A percentile compares a stretch with the other conserved stretches of the same genome.
Evolutionary conservation across 2,113 vertebrate genomes (phyloP).

Genomic region (Sprattus sprattus): DNA sequence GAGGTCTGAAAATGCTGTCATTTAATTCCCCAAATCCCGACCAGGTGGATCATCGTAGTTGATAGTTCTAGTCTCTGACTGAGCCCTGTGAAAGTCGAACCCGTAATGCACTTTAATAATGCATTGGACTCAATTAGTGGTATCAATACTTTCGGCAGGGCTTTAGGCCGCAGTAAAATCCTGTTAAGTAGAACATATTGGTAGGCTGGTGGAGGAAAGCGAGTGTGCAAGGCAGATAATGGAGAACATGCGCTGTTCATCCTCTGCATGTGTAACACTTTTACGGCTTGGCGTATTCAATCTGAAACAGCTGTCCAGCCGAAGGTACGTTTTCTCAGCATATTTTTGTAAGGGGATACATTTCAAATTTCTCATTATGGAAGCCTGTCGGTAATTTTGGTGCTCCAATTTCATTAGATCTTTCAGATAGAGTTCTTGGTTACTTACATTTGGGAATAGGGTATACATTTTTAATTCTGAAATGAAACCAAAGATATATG

Average conservation of each 20-base stretch:
- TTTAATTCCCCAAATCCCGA: slow-evolving; percentile 48
- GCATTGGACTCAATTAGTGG: slow-evolving; percentile 53
- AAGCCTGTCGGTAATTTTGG: not conserved
- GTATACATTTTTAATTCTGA: not conserved
- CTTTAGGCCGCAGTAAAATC: slow-evolving; percentile 53
- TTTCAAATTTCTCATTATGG: not conserved
- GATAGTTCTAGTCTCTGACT: slow-evolving; percentile 50
- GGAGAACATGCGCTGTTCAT: slow-evolving; percentile 38
- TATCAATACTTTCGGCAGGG: slow-evolving; percentile 48
- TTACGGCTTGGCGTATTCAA: slow-evolving; percentile 36
- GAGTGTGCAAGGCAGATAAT: slow-evolving; percentile 47
- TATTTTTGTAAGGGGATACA: slow-evolving; percentile 24
- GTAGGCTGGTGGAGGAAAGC: slow-evolving; percentile 37
- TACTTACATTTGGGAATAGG: not conserved
- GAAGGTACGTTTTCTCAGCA: slow-evolving; percentile 32
- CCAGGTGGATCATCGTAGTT: slow-evolving; percentile 46
- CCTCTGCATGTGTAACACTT: slow-evolving; percentile 29
- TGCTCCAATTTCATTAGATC: not conserved
- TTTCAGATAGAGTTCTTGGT: not conserved
- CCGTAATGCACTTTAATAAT: slow-evolving; percentile 53
- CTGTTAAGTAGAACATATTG: slow-evolving; percentile 54
- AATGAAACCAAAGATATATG: not conserved
- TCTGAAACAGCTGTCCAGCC: slow-evolving; percentile 47
- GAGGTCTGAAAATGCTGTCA: slow-evolving; percentile 48
- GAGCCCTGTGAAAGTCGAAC: slow-evolving; percentile 43